A percentile compares a stretch with the other conserved stretches of the same genome.
These are phyloP conservation scores for Salvelinus fontinalis DNA, from an alignment of 2,113 vertebrate genomes.

Conservation along the genomic window DNA sequence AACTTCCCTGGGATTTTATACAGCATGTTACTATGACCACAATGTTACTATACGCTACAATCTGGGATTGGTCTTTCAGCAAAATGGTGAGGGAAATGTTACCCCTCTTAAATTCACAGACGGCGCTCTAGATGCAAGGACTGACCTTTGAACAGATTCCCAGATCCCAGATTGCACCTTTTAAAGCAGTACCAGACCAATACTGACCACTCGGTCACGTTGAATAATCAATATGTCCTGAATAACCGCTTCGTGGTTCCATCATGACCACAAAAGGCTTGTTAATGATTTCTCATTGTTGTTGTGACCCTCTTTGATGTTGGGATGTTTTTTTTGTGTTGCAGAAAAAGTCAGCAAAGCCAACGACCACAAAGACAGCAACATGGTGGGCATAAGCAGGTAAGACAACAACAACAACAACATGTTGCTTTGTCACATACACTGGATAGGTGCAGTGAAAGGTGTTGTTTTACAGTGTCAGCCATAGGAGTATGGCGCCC, in stretches of 20 bases:
- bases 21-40: background rate
- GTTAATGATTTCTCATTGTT: background rate
- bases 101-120: no score
- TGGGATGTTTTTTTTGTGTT: constrained; percentile 47
- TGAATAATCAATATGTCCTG: background rate
- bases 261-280: background rate
- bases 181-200: background rate
- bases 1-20: no score
- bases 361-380: constrained; percentile 90
- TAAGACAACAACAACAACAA: constrained; percentile 59
- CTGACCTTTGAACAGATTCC: no score
- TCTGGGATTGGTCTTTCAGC: no score
- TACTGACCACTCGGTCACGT: background rate
- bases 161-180: no score
- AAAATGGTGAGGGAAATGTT: no score
- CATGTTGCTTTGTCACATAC: no score
- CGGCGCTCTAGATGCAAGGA: no score
- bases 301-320: background rate
- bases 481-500: no score
- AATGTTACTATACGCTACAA: no score
- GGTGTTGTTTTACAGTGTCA: no score
- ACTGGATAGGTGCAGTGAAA: no score
- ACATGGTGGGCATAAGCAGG: constrained; percentile 88
- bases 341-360: constrained; percentile 99
- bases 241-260: background rate